These are phyloP conservation scores for Netelia melanura DNA, from an alignment of 2,888 invertebrate genomes.

Conservation along the genomic window DNA sequence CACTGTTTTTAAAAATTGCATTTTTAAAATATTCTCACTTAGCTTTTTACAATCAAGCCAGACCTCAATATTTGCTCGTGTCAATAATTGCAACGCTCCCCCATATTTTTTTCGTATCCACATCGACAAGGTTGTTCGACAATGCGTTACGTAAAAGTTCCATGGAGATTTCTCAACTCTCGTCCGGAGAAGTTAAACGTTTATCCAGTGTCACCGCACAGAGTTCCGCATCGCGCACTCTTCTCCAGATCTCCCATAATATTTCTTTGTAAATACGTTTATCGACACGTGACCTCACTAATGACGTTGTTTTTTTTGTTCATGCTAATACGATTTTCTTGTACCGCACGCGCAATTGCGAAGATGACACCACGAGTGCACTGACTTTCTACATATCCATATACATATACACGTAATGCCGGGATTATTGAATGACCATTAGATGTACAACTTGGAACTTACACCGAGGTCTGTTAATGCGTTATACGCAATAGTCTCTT, in stretches of 20 bases:
- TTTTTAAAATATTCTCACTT: too few species aligned
- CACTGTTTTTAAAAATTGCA: too few species aligned
- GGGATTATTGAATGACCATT: constrained; percentile 22
- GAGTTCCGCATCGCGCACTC: constrained; percentile 46
- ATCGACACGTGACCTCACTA: constrained; percentile 62
- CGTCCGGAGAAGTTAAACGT: constrained; percentile 43
- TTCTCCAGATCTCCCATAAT: background rate
- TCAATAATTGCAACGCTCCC: too few species aligned
- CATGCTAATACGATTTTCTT: constrained; percentile 80
- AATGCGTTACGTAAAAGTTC: constrained; percentile 57
- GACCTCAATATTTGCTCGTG: too few species aligned
- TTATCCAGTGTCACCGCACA: constrained; percentile 45
- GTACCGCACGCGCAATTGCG: constrained; percentile 66
- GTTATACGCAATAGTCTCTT: background rate
- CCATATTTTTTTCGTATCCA: background rate
- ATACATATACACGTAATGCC: background rate
- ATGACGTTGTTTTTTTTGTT: constrained; percentile 69
- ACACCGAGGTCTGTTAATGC: background rate
- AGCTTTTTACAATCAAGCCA: too few species aligned
- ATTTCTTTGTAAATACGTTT: constrained; percentile 60
- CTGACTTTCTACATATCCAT: background rate
- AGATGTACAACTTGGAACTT: constrained; percentile 14
- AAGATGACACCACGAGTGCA: constrained; percentile 43
- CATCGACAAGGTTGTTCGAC: constrained; percentile 23
- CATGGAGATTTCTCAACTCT: background rate